Evolutionary conservation across 2,888 invertebrate genomes (phyloP), one percentile per base, ranked within the genome.

Genomic region (Erebia aethiops): DNA sequence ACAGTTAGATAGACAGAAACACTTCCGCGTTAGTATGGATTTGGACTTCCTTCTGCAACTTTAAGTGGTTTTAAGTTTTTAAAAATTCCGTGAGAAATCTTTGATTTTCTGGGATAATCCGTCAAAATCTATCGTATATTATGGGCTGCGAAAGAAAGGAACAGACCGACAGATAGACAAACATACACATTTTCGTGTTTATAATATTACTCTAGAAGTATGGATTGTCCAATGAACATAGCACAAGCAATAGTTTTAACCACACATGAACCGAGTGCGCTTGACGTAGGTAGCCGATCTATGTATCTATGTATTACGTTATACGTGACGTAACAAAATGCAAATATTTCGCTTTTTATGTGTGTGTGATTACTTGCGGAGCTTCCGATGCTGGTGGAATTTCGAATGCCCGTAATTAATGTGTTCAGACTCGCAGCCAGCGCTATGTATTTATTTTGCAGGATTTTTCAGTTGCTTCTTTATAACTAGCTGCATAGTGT

Each of bases 361-460:
- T 71, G 85, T 83, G 86, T 83, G 75, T 72, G 74, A 87, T 86
- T 88, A 87, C 89, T 87, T 87, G 87, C 83, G 86, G 85, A 79
- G 85, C 80, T 84, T 85, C 84, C 88, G 87, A 89, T 89, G 87
- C 87, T 86, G 84, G 81, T 77, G 81, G 88, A 89, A 89, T 88
- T 87, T 86, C 85, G 88, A 90, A 90, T 87, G 82, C 83, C 79
- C 85, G 87, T 88, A 89, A 91, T 91, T 91, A 91, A 90, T 90
- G 88, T 84, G 84, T 87, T 88, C 87, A 86, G 81, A 87, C 66
- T 57, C 86, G 84, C 71, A 62, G 67, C 69, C n/a, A n/a, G 56
- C 60, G 67, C 66, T 66, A 67, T 58, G 58, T 67, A 67, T 67
- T 67, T 66, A 66, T 66, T 46, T 66, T 67, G 57, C 46, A 49